Conservation (phyloP, 2,888 invertebrate genomes). For the Leptinotarsa rubiginosa region DNA sequence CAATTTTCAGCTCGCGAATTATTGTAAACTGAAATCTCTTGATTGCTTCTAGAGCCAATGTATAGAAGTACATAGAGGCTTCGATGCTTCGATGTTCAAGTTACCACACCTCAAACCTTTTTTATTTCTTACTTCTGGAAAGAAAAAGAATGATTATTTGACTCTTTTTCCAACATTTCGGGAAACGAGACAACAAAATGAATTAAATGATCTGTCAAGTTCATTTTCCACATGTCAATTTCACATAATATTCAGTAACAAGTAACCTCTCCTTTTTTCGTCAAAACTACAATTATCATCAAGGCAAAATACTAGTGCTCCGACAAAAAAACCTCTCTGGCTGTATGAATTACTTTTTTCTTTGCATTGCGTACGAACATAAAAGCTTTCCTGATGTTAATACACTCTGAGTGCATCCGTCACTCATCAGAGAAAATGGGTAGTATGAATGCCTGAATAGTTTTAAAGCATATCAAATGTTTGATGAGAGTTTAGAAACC, state of each 20-base stretch:
- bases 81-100: too few species aligned
- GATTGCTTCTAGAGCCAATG: too few species aligned
- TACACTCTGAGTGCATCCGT: slow-evolving; percentile 1
- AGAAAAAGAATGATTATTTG: too few species aligned
- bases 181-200: too few species aligned
- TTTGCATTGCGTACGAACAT: not conserved
- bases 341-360: slow-evolving; percentile 7
- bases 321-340: not conserved
- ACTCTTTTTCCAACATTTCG: too few species aligned
- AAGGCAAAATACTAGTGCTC: not conserved
- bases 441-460: not conserved
- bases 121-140: too few species aligned
- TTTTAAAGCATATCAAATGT: not conserved
- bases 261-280: not conserved
- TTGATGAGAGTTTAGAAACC: not conserved
- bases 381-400: not conserved
- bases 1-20: too few species aligned
- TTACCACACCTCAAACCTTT: too few species aligned
- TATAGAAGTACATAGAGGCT: too few species aligned
- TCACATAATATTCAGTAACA: not conserved
- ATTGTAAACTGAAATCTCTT: too few species aligned
- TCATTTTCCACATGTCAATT: too few species aligned
- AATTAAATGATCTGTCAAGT: too few species aligned
- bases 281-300: not conserved
- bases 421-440: slow-evolving; percentile 9